Evolutionary conservation across 2,113 vertebrate species (phyloP), one percentile per base, ranked within the genome.

Genomic region (Aegypius monachus): DNA sequence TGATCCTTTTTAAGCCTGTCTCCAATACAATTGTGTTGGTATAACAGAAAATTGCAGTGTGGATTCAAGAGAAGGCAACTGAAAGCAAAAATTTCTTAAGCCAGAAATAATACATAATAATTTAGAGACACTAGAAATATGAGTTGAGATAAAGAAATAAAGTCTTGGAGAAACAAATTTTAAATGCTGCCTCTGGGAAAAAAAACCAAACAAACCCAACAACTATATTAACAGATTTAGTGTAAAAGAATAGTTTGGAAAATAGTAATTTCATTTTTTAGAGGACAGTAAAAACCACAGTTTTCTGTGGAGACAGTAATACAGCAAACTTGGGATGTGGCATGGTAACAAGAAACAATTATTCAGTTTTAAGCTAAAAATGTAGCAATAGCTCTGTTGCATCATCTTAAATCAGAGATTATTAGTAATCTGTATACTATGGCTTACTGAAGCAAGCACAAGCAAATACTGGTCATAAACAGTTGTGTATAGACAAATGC

Each of bases 161-260:
- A 40, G 8, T 62, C 27, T 83, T 45, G 31, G 52, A 73, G 25
- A 86, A 83, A 22, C 6, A 53, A 75, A 77, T 63, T 74, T 61
- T 67, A 92, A 80, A 68, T 87, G 34, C 32, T 61, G 2, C 9
- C 19, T 65, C 10, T 72, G 18, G 31, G 3, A 43, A 84, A 77
- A 38, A 73, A 17, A 31, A 0, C 0, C 4, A 52, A 26, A 20
- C 20, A 47, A 15, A 19, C 7, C 13, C 36, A 11, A n/a, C 19
- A 50, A 52, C 15, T 80, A 7, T 36, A 43, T 38, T 67, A 53
- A 53, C 10, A 75, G 22, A 45, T 86, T 18, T 2, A 73, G 8
- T 77, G 3, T 56, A 59, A 68, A 48, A 3, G 4, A 77, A 43
- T 68, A 56, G 15, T 93, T 87, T 88, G 31, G 36, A 62, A 80